Evolutionary conservation across 2,113 vertebrate species (phyloP).

Genomic region (Alouatta palliata): DNA sequence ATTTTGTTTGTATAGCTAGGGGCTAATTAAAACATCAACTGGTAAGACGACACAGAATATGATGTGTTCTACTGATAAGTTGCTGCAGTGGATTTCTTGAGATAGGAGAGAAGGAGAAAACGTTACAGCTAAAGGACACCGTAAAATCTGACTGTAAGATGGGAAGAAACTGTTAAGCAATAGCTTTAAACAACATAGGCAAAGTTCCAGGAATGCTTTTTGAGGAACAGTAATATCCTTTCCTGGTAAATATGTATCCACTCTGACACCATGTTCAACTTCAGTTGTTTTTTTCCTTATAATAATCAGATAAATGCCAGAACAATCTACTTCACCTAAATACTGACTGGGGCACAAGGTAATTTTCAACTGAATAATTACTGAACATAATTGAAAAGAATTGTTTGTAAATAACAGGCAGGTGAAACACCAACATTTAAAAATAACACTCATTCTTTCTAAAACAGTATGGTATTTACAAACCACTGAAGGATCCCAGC

Average conservation of each 20-base stretch:
- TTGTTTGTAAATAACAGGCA: conserved; percentile 57
- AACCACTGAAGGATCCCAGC: not conserved
- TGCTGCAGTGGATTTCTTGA: conserved; percentile 55
- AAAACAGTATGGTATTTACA: not conserved
- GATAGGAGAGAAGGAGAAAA: not conserved
- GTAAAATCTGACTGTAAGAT: conserved; percentile 20
- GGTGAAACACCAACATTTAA: conserved; percentile 22
- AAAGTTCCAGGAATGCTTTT: not conserved
- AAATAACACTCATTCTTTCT: conserved; percentile 36
- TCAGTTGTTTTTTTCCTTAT: conserved; percentile 15
- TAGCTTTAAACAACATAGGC: conserved; percentile 23
- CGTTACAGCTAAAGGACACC: not conserved
- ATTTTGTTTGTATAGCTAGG: conserved; percentile 76
- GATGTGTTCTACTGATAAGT: conserved; percentile 64
- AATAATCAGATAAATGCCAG: not conserved
- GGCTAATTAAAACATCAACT: conserved; percentile 88
- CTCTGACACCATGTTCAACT: not conserved
- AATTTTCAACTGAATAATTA: conserved; percentile 52
- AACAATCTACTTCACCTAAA: conserved; percentile 40
- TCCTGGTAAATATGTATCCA: conserved; percentile 22
- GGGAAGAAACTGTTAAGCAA: not conserved
- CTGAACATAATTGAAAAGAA: conserved; percentile 58
- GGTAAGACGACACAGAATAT: conserved; percentile 68
- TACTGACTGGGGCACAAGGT: conserved; percentile 11
- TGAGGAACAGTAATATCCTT: conserved; percentile 34